Conservation (phyloP, 2,797 vertebrate genomes). For the Chromis chromis region DNA sequence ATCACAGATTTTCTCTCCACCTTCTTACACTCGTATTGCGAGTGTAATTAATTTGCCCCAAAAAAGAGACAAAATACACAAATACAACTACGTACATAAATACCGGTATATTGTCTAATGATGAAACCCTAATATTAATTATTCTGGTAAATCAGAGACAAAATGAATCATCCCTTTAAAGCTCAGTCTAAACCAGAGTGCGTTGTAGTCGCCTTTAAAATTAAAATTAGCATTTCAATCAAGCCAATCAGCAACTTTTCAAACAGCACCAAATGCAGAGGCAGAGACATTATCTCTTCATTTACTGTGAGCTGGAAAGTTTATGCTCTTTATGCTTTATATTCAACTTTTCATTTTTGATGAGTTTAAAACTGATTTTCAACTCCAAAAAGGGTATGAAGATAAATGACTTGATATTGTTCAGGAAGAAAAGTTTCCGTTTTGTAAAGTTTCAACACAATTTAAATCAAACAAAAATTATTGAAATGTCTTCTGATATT, state of each 20-base stretch:
- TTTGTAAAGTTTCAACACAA: conserved; percentile 9
- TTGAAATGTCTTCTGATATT: too few species aligned
- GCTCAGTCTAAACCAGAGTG: conserved; percentile 35
- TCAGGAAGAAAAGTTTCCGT: neutral
- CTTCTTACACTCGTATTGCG: too few species aligned
- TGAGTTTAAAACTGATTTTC: neutral
- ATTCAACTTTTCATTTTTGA: neutral
- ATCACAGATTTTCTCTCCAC: too few species aligned
- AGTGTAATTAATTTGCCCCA: too few species aligned
- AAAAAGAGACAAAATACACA: too few species aligned
- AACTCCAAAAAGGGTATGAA: neutral
- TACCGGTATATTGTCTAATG: too few species aligned
- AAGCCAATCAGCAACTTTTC: conserved; percentile 38
- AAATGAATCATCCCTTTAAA: conserved; percentile 9
- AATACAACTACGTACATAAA: too few species aligned
- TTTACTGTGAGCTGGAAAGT: neutral
- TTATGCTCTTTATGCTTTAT: neutral
- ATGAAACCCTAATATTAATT: conserved; percentile 2
- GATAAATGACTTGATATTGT: neutral
- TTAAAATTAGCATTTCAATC: conserved; percentile 44
- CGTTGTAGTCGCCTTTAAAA: conserved; percentile 25
- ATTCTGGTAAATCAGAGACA: conserved; percentile 24
- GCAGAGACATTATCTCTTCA: neutral
- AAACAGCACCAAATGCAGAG: conserved; percentile 12
- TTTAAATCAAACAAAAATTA: neutral